phyloP scores from a whole-genome alignment of 2,888 invertebrate genomes.

The Chrysomela aeneicollis region DNA sequence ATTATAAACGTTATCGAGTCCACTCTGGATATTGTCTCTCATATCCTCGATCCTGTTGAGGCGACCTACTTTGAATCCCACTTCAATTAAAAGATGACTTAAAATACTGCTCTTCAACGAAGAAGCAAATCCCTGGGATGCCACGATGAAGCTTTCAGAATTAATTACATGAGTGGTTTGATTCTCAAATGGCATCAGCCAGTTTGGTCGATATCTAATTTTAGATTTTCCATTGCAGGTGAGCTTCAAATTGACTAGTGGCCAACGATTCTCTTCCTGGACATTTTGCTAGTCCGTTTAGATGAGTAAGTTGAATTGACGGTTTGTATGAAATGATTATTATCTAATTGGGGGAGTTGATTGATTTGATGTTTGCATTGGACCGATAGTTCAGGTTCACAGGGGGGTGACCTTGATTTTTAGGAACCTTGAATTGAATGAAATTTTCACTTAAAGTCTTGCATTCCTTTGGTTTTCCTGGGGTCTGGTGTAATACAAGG shows the following conservation, averaged over 20 bases:
- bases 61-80: slow-evolving; percentile 43
- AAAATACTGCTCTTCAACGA: slow-evolving; percentile 39
- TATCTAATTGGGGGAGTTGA: background rate
- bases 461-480: no score
- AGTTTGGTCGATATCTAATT: background rate
- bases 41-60: background rate
- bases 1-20: background rate
- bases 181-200: background rate
- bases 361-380: no score
- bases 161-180: slow-evolving; percentile 10
- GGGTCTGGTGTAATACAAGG: no score
- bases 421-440: no score
- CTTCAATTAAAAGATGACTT: slow-evolving; percentile 51
- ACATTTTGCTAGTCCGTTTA: slow-evolving; percentile 41
- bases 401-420: no score
- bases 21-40: background rate
- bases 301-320: slow-evolving; percentile 49
- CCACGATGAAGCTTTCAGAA: background rate
- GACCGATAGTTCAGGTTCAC: no score
- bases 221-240: slow-evolving; percentile 36
- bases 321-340: slow-evolving; percentile 42
- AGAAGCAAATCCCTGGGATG: slow-evolving; percentile 13
- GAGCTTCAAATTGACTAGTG: slow-evolving; percentile 43
- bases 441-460: no score
- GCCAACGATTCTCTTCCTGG: slow-evolving; percentile 39